A percentile compares a stretch with the other conserved stretches of the same genome.
Evolutionary conservation across 1,140 invertebrate genomes (phyloP).

Genomic region (Zaprionus davidi): DNA sequence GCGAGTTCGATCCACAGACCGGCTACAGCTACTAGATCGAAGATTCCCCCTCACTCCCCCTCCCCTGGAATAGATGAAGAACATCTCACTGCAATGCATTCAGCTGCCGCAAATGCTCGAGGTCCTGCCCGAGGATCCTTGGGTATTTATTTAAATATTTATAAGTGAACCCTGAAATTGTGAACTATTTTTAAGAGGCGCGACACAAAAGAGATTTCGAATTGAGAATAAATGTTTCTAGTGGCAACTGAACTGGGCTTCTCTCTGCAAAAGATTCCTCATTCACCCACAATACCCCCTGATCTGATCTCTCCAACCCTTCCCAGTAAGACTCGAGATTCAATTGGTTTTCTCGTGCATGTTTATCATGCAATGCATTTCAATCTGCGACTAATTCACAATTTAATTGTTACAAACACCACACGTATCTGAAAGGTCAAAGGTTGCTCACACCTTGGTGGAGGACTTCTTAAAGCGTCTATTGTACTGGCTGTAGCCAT

Average conservation of each 20-base stretch:
- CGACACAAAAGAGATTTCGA: slow-evolving; percentile 21
- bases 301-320: background rate
- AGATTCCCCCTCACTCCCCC: background rate
- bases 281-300: background rate
- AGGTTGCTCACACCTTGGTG: slow-evolving; percentile 40
- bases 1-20: slow-evolving; percentile 79
- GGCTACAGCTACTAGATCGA: slow-evolving; percentile 76
- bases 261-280: fast-evolving
- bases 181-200: slow-evolving; percentile 31
- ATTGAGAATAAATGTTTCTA: slow-evolving; percentile 29
- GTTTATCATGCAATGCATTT: slow-evolving; percentile 82
- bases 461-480: slow-evolving; percentile 80
- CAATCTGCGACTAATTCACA: slow-evolving; percentile 62
- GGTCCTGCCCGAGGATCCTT: background rate
- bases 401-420: slow-evolving; percentile 21
- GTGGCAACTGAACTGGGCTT: slow-evolving; percentile 3
- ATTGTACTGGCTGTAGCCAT: slow-evolving; percentile 76
- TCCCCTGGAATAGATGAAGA: slow-evolving; percentile 29
- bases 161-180: slow-evolving; percentile 35
- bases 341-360: slow-evolving; percentile 65
- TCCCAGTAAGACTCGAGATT: background rate
- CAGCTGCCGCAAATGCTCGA: slow-evolving; percentile 69
- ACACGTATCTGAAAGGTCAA: background rate
- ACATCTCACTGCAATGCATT: slow-evolving; percentile 61
- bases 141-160: slow-evolving; percentile 23